Evolutionary conservation across 2,888 invertebrate species (phyloP).

Genomic region (Alloscopus bannaensis): DNA sequence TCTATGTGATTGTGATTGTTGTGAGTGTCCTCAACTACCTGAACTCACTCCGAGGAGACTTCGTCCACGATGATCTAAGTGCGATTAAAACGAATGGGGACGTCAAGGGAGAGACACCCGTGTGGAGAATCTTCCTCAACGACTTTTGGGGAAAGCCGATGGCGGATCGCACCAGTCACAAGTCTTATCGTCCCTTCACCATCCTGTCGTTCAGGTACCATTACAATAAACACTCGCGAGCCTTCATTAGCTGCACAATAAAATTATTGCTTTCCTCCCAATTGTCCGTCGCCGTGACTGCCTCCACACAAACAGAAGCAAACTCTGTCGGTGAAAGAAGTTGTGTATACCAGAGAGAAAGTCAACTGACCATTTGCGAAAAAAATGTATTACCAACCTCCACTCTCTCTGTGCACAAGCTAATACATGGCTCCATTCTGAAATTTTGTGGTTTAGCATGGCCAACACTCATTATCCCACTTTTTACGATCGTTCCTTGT

Average conservation of each 20-base stretch:
- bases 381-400: too few relatives aligned
- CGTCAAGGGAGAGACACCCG: conserved; percentile 82
- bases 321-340: too few relatives aligned
- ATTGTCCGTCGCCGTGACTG: too few relatives aligned
- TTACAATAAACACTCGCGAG: too few relatives aligned
- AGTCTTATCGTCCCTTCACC: conserved; percentile 90
- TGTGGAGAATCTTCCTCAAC: conserved; percentile 82
- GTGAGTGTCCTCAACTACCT: conserved; percentile 84
- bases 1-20: conserved; percentile 80
- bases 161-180: conserved; percentile 88
- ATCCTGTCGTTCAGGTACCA: conserved; percentile 91
- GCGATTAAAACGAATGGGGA: conserved; percentile 89
- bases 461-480: too few relatives aligned
- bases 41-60: conserved; percentile 86
- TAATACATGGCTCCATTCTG: too few relatives aligned
- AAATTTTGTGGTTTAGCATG: too few relatives aligned
- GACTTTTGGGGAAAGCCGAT: conserved; percentile 95
- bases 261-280: too few relatives aligned
- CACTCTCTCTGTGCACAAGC: too few relatives aligned
- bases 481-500: too few relatives aligned
- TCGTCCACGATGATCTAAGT: conserved; percentile 92
- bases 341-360: too few relatives aligned
- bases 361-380: too few relatives aligned
- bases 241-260: background rate
- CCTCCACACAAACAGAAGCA: conserved; percentile 8